Evolutionary conservation across 2,797 vertebrate genomes (phyloP), one percentile per base, ranked within the genome.

Genomic region (Delichon dasypus): DNA sequence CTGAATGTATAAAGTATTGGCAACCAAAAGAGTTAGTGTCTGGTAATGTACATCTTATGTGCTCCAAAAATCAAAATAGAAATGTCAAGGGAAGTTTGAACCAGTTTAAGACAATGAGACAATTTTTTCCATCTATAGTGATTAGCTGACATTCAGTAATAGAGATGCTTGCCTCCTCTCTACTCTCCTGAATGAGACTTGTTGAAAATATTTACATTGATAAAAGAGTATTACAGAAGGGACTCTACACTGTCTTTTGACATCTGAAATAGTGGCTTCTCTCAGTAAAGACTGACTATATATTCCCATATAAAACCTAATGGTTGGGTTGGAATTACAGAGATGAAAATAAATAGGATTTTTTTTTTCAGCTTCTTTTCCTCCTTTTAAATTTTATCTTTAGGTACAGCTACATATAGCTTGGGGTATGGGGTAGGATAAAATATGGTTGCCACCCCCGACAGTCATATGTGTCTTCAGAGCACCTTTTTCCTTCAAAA

Each of bases 311-410:
- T 38, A 61, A 87, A 68, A 89, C 9, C 6, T 68, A 62, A 29
- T n/a, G 3, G 7, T n/a, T 18, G 3, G 5, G 14, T 34, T 84
- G 30, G 20, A 85, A 66, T 54, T 44, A 34, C 0, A 0, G 26
- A 90, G 11, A 32, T 54, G 7, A 72, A 85, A 91, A 8, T 36
- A 77, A 78, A 62, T 19, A 12, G 4, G 11, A 2, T 1, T 3
- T 27, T 11, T 48, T 74, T 68, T 66, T 45, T 32, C 11, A 61
- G 38, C 7, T 67, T 75, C 20, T 7, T 81, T 73, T 74, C 13
- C 6, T 58, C 5, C 7, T 44, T 61, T 73, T 58, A 12, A 61
- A 13, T 77, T 81, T 34, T 26, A 11, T 61, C 18, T 64, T 61
- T 53, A 66, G 16, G 72, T 47, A 42, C 18, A 79, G 15, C 11